These are phyloP conservation scores for Micronycteris hirsuta DNA, from an alignment of 2,113 vertebrate genomes.

Conservation along the genomic window DNA sequence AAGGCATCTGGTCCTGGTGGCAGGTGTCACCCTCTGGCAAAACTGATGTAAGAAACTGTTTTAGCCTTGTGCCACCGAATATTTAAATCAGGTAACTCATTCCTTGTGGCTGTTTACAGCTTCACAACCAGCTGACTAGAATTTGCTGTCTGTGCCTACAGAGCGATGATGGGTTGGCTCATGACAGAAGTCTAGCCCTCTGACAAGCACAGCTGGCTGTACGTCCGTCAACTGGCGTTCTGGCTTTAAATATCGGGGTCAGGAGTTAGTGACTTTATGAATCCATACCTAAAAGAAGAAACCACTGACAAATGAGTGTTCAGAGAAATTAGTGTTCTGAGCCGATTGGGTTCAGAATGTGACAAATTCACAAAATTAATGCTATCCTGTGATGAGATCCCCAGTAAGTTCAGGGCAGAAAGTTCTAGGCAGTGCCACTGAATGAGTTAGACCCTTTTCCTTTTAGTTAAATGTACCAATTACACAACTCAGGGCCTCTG, in stretches of 20 bases:
- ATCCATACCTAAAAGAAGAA: not conserved
- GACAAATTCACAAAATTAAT: not conserved
- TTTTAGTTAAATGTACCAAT: conserved; percentile 6
- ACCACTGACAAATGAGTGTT: not conserved
- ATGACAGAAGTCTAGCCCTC: too few relatives aligned
- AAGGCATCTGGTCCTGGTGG: not conserved
- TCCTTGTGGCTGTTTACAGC: not conserved
- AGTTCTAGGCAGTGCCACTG: not conserved
- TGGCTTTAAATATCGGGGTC: not conserved
- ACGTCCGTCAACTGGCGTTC: not conserved
- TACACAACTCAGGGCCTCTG: not conserved
- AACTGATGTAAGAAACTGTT: not conserved
- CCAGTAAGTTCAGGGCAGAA: not conserved
- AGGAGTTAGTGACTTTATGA: not conserved
- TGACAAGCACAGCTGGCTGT: not conserved
- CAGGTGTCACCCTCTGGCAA: not conserved
- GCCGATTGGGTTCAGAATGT: not conserved
- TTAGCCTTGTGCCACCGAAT: not conserved
- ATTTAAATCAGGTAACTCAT: not conserved
- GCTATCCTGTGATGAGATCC: not conserved
- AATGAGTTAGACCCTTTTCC: not conserved
- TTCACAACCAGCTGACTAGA: not conserved
- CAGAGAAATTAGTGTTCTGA: not conserved
- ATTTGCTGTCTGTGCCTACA: not conserved
- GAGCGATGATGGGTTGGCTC: not conserved